Base-by-base conservation (phyloP, 2,797 vertebrate genomes). In the Thaleichthys pacificus region DNA sequence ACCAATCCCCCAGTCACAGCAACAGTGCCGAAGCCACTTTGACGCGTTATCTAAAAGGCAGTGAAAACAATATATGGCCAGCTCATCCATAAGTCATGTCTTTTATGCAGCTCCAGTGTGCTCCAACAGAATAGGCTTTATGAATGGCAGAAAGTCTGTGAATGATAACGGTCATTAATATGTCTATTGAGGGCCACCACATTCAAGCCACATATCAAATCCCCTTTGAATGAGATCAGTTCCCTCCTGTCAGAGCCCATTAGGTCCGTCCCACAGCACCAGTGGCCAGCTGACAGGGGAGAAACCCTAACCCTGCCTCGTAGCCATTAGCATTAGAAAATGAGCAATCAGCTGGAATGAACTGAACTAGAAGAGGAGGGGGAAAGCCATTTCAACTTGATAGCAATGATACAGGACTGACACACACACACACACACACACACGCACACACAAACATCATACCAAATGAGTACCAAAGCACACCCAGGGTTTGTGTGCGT, bases 211-310 rank as follows among this genome's bases (percentile, higher is more conserved):
- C 96, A 95, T 96, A 98, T 98, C 95, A 96, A 97, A 97, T 97
- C 95, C 94, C 92, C 93, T 93, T 91, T 97, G 94, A 97, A 97
- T 97, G 95, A 94, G 95, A 95, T 96, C 96, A 93, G 95, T 95
- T 96, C 96, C 95, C 96, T 96, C 95, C 96, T 98, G 97, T 98
- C 97, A 97, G 94, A 94, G 95, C 94, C 94, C 94, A 98, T 98
- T 98, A 98, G 95, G 95, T 95, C 95, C 94, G 94, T 94, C 94
- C 95, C 94, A 94, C 90, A 91, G 95, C 93, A 94, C 92, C 91
- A 95, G 94, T 93, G 94, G 93, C 95, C 96, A 96, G 96, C 96
- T 97, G 96, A 98, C 96, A 94, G 93, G 89, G 88, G 93, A 95
- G 94, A 95, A 96, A 95, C 94, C 91, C 92, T 89, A 94, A 93